phyloP scores from a whole-genome alignment of 37 sponge, comb jelly and placozoan genomes.

The Eunapius fragilis region DNA sequence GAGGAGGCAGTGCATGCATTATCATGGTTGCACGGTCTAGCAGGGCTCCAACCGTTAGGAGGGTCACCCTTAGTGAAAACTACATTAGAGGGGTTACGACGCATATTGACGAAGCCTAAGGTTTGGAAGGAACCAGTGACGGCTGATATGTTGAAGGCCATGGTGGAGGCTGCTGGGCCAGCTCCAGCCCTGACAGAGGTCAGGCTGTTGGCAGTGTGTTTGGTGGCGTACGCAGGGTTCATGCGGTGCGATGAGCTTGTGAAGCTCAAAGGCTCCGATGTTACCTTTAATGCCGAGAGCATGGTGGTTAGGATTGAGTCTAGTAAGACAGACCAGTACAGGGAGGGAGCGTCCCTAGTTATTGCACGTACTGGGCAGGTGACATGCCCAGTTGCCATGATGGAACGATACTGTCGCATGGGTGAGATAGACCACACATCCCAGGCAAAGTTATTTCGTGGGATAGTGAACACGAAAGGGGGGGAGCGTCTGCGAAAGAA shows the following conservation, averaged over 20 bases:
- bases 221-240: conserved; percentile 6
- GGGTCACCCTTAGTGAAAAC: background rate
- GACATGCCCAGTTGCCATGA: conserved; percentile 6
- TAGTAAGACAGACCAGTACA: conserved; percentile 7
- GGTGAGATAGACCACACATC: background rate
- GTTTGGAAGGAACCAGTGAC: background rate
- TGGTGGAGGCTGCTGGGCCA: background rate
- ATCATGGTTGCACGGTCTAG: background rate
- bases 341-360: background rate
- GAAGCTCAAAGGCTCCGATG: background rate
- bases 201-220: background rate
- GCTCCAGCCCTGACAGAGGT: background rate
- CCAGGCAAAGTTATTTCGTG: background rate
- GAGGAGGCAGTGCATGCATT: conserved; percentile 9
- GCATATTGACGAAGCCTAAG: background rate
- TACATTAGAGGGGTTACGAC: background rate
- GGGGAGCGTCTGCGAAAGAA: background rate
- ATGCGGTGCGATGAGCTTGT: conserved; percentile 4
- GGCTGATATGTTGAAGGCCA: conserved; percentile 3
- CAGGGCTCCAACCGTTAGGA: background rate
- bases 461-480: background rate
- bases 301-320: background rate
- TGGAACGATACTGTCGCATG: background rate
- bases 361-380: background rate
- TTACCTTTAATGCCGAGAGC: background rate